A percentile compares a stretch with the other conserved stretches of the same genome.
Evolutionary conservation across 2,797 vertebrate species (phyloP).

Genomic region (Nannoperca australis): DNA sequence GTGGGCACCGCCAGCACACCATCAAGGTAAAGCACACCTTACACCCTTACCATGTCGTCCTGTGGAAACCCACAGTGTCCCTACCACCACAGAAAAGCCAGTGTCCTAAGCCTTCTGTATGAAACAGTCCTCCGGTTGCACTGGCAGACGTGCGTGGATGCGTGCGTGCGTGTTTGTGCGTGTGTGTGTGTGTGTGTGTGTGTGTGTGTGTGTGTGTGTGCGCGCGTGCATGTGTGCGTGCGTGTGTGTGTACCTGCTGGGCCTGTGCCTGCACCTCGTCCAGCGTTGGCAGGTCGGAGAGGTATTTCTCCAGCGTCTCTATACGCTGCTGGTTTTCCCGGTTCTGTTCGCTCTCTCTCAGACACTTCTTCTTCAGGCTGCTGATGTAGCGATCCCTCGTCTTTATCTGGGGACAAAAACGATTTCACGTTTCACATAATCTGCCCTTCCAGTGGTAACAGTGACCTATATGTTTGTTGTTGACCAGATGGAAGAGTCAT

Average conservation of each 20-base stretch:
- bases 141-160: too few species aligned
- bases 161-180: too few species aligned
- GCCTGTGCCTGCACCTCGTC: constrained; percentile 92
- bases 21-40: too few species aligned
- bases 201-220: too few species aligned
- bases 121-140: background rate
- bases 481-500: background rate
- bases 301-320: constrained; percentile 96
- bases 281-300: constrained; percentile 94
- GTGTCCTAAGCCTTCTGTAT: background rate
- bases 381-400: constrained; percentile 95
- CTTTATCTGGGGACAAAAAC: constrained; percentile 86
- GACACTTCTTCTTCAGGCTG: constrained; percentile 95
- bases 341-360: constrained; percentile 93
- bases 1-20: too few species aligned
- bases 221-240: too few species aligned
- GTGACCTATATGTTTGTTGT: background rate
- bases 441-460: background rate
- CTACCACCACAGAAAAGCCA: background rate
- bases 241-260: constrained; percentile 86
- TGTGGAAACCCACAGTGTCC: background rate
- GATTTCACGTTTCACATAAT: background rate
- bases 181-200: too few species aligned
- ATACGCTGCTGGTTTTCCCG: constrained; percentile 94
- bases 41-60: background rate